Evolutionary conservation across 2,797 vertebrate species (phyloP).

Genomic region (Acestrorhynchus altus): DNA sequence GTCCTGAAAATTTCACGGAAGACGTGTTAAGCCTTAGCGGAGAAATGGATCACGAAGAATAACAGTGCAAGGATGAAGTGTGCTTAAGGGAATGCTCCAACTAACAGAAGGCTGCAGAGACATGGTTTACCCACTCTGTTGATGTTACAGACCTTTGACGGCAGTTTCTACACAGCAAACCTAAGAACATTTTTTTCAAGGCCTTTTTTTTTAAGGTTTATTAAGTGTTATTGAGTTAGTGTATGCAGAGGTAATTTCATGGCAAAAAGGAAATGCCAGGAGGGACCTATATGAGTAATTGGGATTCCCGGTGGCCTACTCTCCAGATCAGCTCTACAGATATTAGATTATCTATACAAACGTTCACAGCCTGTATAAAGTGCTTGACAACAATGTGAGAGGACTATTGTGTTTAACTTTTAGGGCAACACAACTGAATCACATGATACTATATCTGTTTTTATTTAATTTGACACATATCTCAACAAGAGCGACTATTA

Average conservation of each 20-base stretch:
- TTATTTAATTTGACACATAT: background rate
- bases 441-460: background rate
- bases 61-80: conserved; percentile 71
- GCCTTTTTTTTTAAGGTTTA: conserved; percentile 11
- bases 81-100: conserved; percentile 67
- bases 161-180: conserved; percentile 31
- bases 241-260: background rate
- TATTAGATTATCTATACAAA: background rate
- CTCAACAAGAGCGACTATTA: background rate
- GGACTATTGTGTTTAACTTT: background rate
- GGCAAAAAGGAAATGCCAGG: background rate
- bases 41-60: conserved; percentile 71
- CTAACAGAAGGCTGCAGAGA: conserved; percentile 71
- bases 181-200: background rate
- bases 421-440: background rate
- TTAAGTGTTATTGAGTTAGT: conserved; percentile 10
- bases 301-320: background rate
- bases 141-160: conserved; percentile 65
- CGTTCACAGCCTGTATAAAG: background rate
- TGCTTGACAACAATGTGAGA: background rate
- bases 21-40: conserved; percentile 67
- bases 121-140: conserved; percentile 71
- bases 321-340: background rate
- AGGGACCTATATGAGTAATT: background rate
- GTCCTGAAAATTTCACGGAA: conserved; percentile 34